These are phyloP conservation scores for Hippolais icterina DNA, from an alignment of 2,113 vertebrate genomes.

Conservation along the genomic window DNA sequence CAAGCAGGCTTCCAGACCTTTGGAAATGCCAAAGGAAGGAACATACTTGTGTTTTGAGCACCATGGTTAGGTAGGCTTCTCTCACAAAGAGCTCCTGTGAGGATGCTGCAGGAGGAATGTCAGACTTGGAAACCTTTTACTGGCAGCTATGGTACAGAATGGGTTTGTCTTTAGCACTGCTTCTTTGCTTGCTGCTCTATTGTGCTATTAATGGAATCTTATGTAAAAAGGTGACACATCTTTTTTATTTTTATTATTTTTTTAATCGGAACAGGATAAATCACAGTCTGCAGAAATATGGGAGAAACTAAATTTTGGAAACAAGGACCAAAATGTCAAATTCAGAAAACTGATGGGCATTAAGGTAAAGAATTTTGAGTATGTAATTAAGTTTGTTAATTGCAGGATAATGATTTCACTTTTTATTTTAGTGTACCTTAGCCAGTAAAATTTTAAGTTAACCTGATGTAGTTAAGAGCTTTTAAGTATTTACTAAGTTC, in stretches of 20 bases:
- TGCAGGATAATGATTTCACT: neutral
- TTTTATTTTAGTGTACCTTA: neutral
- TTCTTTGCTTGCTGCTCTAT: neutral
- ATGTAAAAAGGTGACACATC: fast-evolving
- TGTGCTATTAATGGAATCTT: neutral
- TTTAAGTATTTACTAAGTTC: neutral
- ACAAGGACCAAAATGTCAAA: conserved; percentile 99
- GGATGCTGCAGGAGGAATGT: neutral
- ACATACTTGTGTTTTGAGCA: fast-evolving
- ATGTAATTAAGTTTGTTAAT: neutral
- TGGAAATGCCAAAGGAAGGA: neutral
- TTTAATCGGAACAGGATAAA: conserved; percentile 83
- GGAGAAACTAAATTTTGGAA: conserved; percentile 98
- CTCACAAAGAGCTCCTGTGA: neutral
- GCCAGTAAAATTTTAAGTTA: neutral
- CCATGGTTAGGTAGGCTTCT: fast-evolving
- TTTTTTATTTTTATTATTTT: neutral
- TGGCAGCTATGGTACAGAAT: neutral
- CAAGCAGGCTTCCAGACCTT: neutral
- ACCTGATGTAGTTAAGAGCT: neutral
- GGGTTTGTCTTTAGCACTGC: neutral
- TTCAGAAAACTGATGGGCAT: conserved; percentile 99
- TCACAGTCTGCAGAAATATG: conserved; percentile 97
- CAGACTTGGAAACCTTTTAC: neutral
- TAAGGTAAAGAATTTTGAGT: conserved; percentile 80